A percentile compares a stretch with the other conserved stretches of the same genome.
phyloP scores from a whole-genome alignment of 2,888 invertebrate genomes.

The Nymphalis c-album region DNA sequence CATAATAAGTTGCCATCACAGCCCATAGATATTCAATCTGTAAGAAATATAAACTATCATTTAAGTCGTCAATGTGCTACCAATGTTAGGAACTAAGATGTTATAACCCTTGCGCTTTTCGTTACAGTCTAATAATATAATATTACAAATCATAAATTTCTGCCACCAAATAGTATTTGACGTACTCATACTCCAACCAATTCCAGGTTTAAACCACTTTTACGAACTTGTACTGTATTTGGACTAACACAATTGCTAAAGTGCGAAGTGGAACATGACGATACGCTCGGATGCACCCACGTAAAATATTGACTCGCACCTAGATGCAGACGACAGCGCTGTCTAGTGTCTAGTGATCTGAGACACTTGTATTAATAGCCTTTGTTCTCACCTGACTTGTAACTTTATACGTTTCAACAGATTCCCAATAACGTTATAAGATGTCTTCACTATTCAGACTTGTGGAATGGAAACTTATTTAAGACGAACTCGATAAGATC shows the following conservation, averaged over 20 bases:
- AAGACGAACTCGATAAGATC: no score
- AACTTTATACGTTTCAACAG: neutral
- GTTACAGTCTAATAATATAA: no score
- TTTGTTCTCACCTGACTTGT: constrained; percentile 9
- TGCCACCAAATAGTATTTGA: no score
- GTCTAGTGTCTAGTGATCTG: constrained; percentile 41
- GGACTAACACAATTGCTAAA: neutral
- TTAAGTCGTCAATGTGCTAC: no score
- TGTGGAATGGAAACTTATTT: neutral
- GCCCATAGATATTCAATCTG: no score
- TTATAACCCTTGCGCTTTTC: no score
- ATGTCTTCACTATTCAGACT: neutral
- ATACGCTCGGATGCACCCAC: constrained; percentile 53
- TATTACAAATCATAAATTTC: no score
- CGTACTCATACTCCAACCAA: neutral
- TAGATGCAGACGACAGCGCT: constrained; percentile 43
- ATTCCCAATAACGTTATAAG: neutral
- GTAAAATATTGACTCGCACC: constrained; percentile 63
- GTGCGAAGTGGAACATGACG: constrained; percentile 46
- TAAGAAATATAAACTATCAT: no score
- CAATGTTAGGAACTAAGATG: no score
- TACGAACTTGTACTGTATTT: neutral
- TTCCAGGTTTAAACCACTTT: neutral
- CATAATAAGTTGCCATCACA: no score
- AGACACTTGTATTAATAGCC: constrained; percentile 14